Conservation (phyloP, 2,888 invertebrate species). For the Eupithecia pulchellata region DNA sequence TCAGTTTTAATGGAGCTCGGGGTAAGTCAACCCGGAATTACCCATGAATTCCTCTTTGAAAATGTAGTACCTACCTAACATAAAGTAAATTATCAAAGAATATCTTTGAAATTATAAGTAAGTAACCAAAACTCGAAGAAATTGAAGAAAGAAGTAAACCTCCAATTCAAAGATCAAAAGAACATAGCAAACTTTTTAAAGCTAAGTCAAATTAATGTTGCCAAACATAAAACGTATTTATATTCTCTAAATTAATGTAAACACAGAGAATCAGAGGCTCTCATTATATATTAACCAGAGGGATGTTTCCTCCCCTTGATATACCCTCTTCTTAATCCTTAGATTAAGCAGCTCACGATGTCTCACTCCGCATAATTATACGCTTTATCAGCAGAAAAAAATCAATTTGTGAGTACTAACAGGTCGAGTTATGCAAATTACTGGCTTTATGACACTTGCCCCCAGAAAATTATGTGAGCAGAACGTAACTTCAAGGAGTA, state of each 20-base stretch:
- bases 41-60: constrained; percentile 45
- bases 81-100: not conserved
- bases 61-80: constrained; percentile 31
- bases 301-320: constrained; percentile 73
- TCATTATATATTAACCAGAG: constrained; percentile 82
- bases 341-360: constrained; percentile 72
- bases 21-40: constrained; percentile 53
- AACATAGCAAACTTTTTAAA: constrained; percentile 30
- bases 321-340: constrained; percentile 71
- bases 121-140: not conserved
- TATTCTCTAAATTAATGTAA: constrained; percentile 77
- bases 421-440: constrained; percentile 45
- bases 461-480: constrained; percentile 28
- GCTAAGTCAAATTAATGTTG: constrained; percentile 30
- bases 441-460: constrained; percentile 38
- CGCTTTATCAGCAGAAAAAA: constrained; percentile 71
- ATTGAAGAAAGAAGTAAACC: not conserved
- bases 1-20: constrained; percentile 47
- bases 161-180: not conserved
- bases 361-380: constrained; percentile 79
- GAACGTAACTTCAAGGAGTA: constrained; percentile 5
- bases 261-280: constrained; percentile 71
- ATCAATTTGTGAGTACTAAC: constrained; percentile 63
- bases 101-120: not conserved
- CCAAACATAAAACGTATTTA: constrained; percentile 53